phyloP scores from a whole-genome alignment of 2,888 invertebrate genomes.

The Halictus quadricinctus region DNA sequence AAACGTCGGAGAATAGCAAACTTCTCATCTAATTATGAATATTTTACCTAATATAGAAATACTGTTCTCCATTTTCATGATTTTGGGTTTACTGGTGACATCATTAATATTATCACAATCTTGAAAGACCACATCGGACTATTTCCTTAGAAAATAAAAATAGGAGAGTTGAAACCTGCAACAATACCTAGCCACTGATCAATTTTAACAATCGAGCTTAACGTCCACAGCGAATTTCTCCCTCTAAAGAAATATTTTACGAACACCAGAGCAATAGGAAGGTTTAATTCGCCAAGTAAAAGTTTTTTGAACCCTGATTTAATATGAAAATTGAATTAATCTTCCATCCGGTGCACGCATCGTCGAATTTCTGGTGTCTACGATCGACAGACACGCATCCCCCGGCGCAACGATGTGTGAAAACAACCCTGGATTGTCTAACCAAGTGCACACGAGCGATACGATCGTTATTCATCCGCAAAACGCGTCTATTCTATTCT shows the following conservation, averaged over 20 bases:
- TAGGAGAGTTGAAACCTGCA: no score
- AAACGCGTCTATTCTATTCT: conserved; percentile 7
- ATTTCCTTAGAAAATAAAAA: no score
- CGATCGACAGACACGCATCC: background rate
- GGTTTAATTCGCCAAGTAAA: background rate
- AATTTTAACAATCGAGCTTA: no score
- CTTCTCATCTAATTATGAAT: background rate
- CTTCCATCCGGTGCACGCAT: background rate
- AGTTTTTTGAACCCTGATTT: background rate
- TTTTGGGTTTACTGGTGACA: no score
- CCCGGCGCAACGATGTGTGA: background rate
- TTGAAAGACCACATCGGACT: no score
- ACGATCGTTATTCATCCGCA: conserved; percentile 16
- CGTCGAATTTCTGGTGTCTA: background rate
- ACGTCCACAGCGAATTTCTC: background rate
- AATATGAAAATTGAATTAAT: background rate
- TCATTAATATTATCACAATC: no score
- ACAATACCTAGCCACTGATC: no score
- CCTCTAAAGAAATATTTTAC: background rate
- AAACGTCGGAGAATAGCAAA: background rate
- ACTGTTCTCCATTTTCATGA: background rate
- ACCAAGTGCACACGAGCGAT: background rate
- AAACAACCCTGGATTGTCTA: background rate
- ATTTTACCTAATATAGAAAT: background rate
- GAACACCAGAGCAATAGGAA: background rate